Conservation (phyloP, 2,888 invertebrate species). For the Leptopilina drosophilae region DNA sequence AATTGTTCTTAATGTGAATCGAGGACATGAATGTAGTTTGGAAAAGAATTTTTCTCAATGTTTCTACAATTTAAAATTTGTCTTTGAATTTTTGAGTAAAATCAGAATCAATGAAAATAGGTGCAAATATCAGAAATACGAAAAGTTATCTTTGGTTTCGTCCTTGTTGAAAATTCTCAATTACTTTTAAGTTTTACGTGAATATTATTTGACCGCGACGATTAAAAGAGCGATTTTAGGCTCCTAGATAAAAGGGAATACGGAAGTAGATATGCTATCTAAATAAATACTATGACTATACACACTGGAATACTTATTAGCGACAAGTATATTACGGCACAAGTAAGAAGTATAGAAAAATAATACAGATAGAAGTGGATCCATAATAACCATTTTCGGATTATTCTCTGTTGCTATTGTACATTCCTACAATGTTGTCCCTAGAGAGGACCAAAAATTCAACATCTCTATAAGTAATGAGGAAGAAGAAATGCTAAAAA, state of each 20-base stretch:
- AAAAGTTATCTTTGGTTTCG: conserved; percentile 30
- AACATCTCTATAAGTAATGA: not conserved
- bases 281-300: conserved; percentile 75
- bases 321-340: conserved; percentile 61
- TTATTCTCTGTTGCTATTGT: conserved; percentile 10
- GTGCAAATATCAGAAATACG: conserved; percentile 5
- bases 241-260: conserved; percentile 55
- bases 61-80: too few species aligned
- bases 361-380: conserved; percentile 20
- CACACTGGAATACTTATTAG: conserved; percentile 72
- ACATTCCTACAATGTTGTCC: not conserved
- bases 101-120: not conserved
- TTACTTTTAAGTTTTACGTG: conserved; percentile 43
- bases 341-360: conserved; percentile 52
- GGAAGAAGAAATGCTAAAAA: conserved; percentile 11
- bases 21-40: too few species aligned
- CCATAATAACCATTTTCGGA: conserved; percentile 1
- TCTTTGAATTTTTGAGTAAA: conserved; percentile 21
- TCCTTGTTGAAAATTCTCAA: conserved; percentile 17
- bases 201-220: conserved; percentile 45
- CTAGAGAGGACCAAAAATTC: not conserved
- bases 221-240: conserved; percentile 49
- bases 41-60: too few species aligned
- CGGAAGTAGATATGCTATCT: conserved; percentile 62
- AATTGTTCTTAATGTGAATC: not conserved